Evolutionary conservation across 2,888 invertebrate species (phyloP).

Genomic region (Palloptera scutellata): DNA sequence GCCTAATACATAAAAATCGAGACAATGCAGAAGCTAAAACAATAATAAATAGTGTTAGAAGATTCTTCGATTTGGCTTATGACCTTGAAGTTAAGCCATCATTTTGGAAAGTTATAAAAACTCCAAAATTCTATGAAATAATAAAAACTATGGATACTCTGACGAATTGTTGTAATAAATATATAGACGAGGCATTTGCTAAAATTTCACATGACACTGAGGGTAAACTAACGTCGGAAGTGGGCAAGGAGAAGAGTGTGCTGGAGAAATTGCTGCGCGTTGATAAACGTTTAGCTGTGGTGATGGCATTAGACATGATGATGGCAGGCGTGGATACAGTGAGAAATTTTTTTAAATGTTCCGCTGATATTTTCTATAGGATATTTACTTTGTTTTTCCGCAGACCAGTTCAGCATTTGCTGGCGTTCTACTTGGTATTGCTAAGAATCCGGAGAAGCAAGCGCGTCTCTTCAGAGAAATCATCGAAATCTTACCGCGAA

Average conservation of each 20-base stretch:
- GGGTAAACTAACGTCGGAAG: constrained; percentile 49
- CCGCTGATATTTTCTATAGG: too few relatives aligned
- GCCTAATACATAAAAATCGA: constrained; percentile 46
- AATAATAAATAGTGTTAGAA: constrained; percentile 40
- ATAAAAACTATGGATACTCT: constrained; percentile 46
- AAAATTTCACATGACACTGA: constrained; percentile 34
- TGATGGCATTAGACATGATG: constrained; percentile 76
- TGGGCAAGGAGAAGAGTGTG: constrained; percentile 65
- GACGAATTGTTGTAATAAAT: constrained; percentile 47
- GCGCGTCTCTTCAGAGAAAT: constrained; percentile 70
- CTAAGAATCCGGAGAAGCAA: constrained; percentile 72
- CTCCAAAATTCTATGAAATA: constrained; percentile 51
- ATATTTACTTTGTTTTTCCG: too few relatives aligned
- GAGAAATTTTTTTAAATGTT: constrained; percentile 44
- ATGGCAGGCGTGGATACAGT: constrained; percentile 78
- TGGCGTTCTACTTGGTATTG: constrained; percentile 70
- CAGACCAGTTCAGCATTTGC: constrained; percentile 65
- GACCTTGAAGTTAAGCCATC: constrained; percentile 57
- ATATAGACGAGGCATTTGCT: constrained; percentile 55
- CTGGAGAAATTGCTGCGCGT: constrained; percentile 71
- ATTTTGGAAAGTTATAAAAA: constrained; percentile 53
- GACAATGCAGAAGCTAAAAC: constrained; percentile 46
- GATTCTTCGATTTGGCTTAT: constrained; percentile 40
- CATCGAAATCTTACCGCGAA: constrained; percentile 60
- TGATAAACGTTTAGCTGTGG: constrained; percentile 70